Evolutionary conservation across 2,113 vertebrate species (phyloP).

Genomic region (Solenodon paradoxus): DNA sequence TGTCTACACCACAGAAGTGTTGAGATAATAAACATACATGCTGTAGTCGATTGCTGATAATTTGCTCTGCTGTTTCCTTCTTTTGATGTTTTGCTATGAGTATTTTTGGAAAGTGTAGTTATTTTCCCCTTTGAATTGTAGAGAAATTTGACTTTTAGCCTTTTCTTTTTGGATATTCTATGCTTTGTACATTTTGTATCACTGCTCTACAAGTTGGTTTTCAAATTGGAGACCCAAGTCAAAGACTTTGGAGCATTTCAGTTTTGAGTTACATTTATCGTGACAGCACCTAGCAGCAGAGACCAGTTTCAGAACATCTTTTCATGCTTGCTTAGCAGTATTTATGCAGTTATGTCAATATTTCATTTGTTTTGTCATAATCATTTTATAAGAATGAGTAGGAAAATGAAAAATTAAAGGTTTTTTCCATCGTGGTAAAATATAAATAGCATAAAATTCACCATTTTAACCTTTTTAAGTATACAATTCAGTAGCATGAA

Average conservation of each 20-base stretch:
- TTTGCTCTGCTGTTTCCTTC: neutral
- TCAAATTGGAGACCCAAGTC: neutral
- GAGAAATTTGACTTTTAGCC: neutral
- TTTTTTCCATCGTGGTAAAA: neutral
- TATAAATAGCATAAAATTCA: neutral
- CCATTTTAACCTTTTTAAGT: neutral
- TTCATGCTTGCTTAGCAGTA: neutral
- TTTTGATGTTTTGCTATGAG: neutral
- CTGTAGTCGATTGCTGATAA: no score
- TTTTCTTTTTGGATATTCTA: neutral
- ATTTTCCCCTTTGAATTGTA: neutral
- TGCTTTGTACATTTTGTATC: neutral
- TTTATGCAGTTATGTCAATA: neutral
- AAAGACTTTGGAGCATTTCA: neutral
- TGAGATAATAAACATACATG: accelerated
- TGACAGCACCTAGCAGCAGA: neutral
- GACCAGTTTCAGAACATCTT: neutral
- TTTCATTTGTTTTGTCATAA: neutral
- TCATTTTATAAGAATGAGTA: neutral
- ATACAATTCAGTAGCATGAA: neutral
- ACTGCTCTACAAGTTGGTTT: neutral
- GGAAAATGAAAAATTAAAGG: neutral
- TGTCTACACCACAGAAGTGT: neutral
- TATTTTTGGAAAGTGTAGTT: neutral
- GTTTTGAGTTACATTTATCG: no score